phyloP scores from a whole-genome alignment of 1,140 invertebrate species.

The Mizuhopecten yessoensis region DNA sequence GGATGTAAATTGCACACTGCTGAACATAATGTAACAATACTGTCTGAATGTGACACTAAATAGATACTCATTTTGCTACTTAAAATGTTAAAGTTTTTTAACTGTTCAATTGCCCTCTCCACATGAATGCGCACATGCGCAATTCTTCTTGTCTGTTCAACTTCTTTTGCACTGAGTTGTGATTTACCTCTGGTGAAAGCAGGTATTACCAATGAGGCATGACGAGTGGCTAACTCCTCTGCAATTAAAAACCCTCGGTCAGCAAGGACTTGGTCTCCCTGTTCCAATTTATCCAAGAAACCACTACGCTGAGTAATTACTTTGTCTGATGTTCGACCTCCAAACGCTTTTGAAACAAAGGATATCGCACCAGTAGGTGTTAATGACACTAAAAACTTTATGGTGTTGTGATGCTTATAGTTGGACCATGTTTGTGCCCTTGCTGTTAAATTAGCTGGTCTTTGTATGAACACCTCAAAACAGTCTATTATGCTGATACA shows the following conservation, averaged over 20 bases:
- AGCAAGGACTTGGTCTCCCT: background rate
- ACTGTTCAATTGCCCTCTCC: too few species aligned
- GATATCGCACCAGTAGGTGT: background rate
- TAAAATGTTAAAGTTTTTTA: too few species aligned
- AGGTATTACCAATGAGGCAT: background rate
- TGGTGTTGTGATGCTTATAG: too few species aligned
- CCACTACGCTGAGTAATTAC: background rate
- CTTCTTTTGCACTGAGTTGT: conserved; percentile 41
- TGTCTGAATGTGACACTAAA: too few species aligned
- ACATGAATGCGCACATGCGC: conserved; percentile 45
- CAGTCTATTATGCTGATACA: too few species aligned
- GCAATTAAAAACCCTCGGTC: conserved; percentile 34
- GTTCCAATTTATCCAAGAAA: background rate
- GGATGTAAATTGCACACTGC: too few species aligned
- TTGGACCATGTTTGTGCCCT: too few species aligned
- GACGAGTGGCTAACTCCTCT: background rate
- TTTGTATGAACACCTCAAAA: too few species aligned
- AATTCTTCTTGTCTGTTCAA: conserved; percentile 3
- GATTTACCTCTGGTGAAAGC: conserved; percentile 45
- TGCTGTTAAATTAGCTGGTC: too few species aligned
- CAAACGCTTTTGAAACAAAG: background rate
- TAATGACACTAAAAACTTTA: too few species aligned
- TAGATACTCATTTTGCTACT: too few species aligned
- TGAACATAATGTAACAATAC: too few species aligned
- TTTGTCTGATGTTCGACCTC: background rate